phyloP scores from a whole-genome alignment of 2,888 invertebrate genomes.

The Amblyjoppa fuscipennis region DNA sequence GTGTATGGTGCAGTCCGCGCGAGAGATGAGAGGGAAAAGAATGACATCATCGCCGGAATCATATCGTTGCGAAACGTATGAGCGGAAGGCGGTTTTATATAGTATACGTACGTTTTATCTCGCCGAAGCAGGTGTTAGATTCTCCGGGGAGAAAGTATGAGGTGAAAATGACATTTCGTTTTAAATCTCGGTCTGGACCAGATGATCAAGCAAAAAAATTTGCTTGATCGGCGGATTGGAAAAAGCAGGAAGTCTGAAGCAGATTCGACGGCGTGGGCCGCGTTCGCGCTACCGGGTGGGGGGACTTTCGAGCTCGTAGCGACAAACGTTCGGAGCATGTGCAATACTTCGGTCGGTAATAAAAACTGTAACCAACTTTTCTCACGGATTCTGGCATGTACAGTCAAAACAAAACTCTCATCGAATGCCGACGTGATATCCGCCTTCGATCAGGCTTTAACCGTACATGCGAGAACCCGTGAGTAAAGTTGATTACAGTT shows the following conservation, averaged over 20 bases:
- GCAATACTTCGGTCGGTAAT: no score
- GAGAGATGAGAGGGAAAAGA: constrained; percentile 26
- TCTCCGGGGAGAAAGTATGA: neutral
- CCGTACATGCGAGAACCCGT: no score
- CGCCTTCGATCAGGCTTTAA: no score
- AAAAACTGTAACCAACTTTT: no score
- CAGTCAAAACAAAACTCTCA: no score
- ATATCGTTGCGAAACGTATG: constrained; percentile 52
- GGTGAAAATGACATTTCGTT: constrained; percentile 1
- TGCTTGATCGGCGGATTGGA: constrained; percentile 33
- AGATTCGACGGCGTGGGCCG: constrained; percentile 49
- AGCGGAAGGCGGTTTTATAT: constrained; percentile 9
- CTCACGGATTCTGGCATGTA: no score
- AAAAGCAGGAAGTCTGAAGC: constrained; percentile 55
- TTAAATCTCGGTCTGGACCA: neutral
- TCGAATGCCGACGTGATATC: no score
- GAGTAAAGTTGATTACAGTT: no score
- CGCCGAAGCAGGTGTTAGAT: neutral
- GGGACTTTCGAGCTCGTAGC: neutral
- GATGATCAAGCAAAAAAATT: neutral
- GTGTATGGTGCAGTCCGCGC: neutral
- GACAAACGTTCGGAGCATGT: neutral
- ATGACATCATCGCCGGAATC: constrained; percentile 50
- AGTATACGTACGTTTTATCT: constrained; percentile 21
- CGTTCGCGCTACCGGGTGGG: constrained; percentile 38